These are phyloP conservation scores for Pollenia griseotomentosa DNA, from an alignment of 2,888 invertebrate genomes.

Conservation along the genomic window DNA sequence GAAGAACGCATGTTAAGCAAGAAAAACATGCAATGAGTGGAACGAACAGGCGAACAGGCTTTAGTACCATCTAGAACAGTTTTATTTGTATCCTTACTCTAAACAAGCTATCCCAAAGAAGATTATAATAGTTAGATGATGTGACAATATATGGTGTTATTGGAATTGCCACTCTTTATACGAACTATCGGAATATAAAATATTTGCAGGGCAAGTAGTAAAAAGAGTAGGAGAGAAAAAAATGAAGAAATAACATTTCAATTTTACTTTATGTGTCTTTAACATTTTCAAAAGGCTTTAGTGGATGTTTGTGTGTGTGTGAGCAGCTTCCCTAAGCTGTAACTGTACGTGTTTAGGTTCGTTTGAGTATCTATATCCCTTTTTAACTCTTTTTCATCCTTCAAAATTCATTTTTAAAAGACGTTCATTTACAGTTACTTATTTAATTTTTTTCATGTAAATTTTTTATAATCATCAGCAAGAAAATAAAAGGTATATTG, in stretches of 20 bases:
- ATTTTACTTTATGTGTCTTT: constrained; percentile 52
- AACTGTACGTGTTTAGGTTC: not conserved
- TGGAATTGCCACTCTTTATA: too few species aligned
- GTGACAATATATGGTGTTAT: too few species aligned
- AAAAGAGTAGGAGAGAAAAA: not conserved
- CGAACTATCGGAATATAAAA: too few species aligned
- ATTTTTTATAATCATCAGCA: not conserved
- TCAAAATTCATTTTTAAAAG: constrained; percentile 11
- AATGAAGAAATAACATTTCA: constrained; percentile 33
- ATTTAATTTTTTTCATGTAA: constrained; percentile 20
- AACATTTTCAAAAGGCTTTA: constrained; percentile 33
- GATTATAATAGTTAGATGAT: too few species aligned
- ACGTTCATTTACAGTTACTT: constrained; percentile 57
- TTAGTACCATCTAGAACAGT: too few species aligned
- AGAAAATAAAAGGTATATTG: too few species aligned
- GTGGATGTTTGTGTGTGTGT: not conserved
- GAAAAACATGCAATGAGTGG: too few species aligned
- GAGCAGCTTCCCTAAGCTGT: not conserved
- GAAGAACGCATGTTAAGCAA: too few species aligned
- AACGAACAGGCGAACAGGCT: too few species aligned
- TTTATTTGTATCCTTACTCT: too few species aligned
- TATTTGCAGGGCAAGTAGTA: too few species aligned
- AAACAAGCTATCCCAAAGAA: too few species aligned
- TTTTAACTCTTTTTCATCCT: constrained; percentile 4
- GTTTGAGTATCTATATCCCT: constrained; percentile 8